Evolutionary conservation across 2,113 vertebrate species (phyloP).

Genomic region (Pseudorasbora parva): DNA sequence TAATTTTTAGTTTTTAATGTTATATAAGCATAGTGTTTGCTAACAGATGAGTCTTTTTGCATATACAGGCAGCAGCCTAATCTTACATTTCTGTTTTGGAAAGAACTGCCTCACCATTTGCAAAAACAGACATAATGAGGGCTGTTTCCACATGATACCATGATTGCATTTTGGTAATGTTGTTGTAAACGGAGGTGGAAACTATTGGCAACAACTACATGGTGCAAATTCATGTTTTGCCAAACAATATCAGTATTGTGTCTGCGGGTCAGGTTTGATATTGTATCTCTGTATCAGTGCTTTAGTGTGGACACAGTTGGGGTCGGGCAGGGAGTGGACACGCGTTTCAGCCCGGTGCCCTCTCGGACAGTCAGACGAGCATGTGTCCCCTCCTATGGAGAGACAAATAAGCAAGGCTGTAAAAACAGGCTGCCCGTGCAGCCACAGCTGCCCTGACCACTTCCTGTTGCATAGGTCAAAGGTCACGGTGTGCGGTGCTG

Average conservation of each 20-base stretch:
- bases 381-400: conserved; percentile 28
- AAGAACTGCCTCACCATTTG: not conserved
- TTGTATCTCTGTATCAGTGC: conserved; percentile 29
- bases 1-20: not conserved
- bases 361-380: conserved; percentile 17
- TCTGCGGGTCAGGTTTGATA: conserved; percentile 13
- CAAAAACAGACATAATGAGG: conserved; percentile 10
- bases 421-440: conserved; percentile 24
- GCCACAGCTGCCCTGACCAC: conserved; percentile 10
- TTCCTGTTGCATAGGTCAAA: conserved; percentile 45
- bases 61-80: not conserved
- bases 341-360: not conserved
- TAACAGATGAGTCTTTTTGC: not conserved
- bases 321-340: not conserved
- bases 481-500: conserved; percentile 13
- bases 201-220: conserved; percentile 34
- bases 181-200: conserved; percentile 29
- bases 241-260: conserved; percentile 12
- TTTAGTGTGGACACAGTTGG: conserved; percentile 30
- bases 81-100: conserved; percentile 26
- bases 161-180: conserved; percentile 24
- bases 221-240: not conserved
- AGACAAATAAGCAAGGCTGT: conserved; percentile 29
- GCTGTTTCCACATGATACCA: conserved; percentile 33
- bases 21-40: not conserved